Base-by-base conservation (phyloP, 2,888 invertebrate genomes). In the Branchellion lobata region DNA sequence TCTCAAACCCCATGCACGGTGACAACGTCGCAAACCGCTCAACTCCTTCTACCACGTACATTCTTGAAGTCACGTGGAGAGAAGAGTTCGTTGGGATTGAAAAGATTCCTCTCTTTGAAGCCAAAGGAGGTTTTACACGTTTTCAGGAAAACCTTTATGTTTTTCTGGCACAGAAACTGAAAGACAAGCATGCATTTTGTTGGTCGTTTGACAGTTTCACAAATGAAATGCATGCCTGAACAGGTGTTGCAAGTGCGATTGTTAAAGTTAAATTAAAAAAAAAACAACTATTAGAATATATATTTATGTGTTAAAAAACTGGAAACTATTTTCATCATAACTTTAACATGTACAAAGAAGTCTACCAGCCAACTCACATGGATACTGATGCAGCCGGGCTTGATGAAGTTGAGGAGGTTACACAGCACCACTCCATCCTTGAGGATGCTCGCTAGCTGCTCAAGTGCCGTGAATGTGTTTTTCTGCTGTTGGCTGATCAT, bases 341-440 rank as follows among this genome's bases (percentile, higher is more conserved):
- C n/a, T n/a, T n/a, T n/a, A n/a, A n/a, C n/a, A n/a, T n/a, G n/a
- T n/a, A n/a, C n/a, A n/a, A n/a, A n/a, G n/a, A n/a, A n/a, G n/a
- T n/a, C n/a, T 29, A 27, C n/a, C 34, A 71, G 5, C 2, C 36
- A 31, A 77, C 84, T 85, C 86, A 95, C 95, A 92, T 94, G 96
- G 83, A 96, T 96, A 92, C 97, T 95, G 86, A 97, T 92, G 87
- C 93, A 93, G 81, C 92, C 92, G 0, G 93, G 91, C 86, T 94
- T 92, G 83, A 97, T 90, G 83, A 91, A 91, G 87, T 95, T 94
- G 75, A 96, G 90, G 84, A 98, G 90, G 87, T 95, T 95, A 88
- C 97, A 98, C 68, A 97, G 91, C 81, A 97, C 89, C 34, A 96
- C 96, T 24, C 97, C 97, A 88, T 97, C 96, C 82, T 88, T 84